A percentile compares a stretch with the other conserved stretches of the same genome.
These are phyloP conservation scores for rat (Rattus norvegicus) DNA, from an alignment of 2,113 vertebrate genomes.

Conservation along the genomic window GRCr8 NC_086022.1:161087001-161087500, in stretches of 20 bases:
- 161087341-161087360: too few relatives aligned
- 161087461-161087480: background rate
- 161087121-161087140: background rate
- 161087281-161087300: background rate
- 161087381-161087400: background rate
- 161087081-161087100: background rate
- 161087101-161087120: background rate
- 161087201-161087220: too few relatives aligned
- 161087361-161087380: background rate
- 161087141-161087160: background rate
- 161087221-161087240: too few relatives aligned
- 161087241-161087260: background rate
- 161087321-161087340: background rate
- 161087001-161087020: rapidly evolving
- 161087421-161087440: background rate
- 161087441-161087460: background rate
- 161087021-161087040: too few relatives aligned
- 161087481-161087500: background rate
- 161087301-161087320: background rate
- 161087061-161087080: too few relatives aligned
- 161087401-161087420: background rate
- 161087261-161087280: rapidly evolving
- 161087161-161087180: background rate
- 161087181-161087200: background rate
- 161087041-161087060: background rate